A percentile compares a stretch with the other conserved stretches of the same genome.
These are phyloP conservation scores for Xerus rutilus DNA, from an alignment of 2,797 vertebrate species.

Conservation along the genomic window DNA sequence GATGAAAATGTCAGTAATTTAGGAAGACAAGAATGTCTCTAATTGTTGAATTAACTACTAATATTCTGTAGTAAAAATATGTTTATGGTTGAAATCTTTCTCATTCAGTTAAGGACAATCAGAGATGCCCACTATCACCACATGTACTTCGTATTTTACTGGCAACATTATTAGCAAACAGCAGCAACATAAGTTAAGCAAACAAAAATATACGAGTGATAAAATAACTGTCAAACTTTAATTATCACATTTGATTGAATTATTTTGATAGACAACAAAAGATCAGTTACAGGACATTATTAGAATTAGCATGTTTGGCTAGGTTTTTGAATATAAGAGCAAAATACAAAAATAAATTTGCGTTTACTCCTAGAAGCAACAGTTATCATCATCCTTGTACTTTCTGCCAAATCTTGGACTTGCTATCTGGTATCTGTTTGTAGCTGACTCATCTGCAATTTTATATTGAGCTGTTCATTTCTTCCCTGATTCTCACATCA, in stretches of 20 bases:
- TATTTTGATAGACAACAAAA: constrained; percentile 6
- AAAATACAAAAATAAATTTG: constrained; percentile 23
- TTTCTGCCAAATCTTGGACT: neutral
- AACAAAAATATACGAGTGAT: neutral
- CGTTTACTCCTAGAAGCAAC: neutral
- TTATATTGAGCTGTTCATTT: neutral
- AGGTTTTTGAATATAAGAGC: neutral
- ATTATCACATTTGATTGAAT: neutral
- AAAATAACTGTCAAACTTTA: neutral
- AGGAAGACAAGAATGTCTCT: constrained; percentile 19
- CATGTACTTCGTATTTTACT: neutral
- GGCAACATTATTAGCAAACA: neutral
- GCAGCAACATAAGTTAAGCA: neutral
- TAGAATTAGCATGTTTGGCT: neutral
- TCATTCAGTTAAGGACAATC: neutral
- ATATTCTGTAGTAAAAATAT: constrained; percentile 21
- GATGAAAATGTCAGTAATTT: constrained; percentile 22
- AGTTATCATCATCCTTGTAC: neutral
- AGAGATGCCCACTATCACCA: neutral
- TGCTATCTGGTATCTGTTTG: neutral
- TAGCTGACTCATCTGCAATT: neutral
- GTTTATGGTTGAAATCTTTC: constrained; percentile 38
- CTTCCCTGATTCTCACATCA: neutral
- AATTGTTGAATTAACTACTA: neutral
- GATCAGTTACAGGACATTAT: neutral